Evolutionary conservation across 2,888 invertebrate genomes (phyloP).

Genomic region (Ischnura elegans): DNA sequence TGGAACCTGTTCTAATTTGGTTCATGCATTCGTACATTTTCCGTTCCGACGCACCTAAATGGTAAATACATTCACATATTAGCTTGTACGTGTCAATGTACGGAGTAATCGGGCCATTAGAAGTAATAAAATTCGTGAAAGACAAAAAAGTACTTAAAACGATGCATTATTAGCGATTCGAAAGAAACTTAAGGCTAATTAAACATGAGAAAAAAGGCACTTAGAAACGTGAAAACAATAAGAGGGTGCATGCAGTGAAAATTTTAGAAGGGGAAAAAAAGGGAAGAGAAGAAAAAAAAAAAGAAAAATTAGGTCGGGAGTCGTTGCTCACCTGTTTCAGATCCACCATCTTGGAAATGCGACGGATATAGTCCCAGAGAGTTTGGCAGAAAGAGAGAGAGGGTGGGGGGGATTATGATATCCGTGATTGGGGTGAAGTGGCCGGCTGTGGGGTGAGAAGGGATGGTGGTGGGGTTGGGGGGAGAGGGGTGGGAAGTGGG

Average conservation of each 20-base stretch:
- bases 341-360: conserved; percentile 66
- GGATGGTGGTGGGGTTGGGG: neutral
- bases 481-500: neutral
- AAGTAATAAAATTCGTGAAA: too few species aligned
- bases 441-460: conserved; percentile 24
- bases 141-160: too few species aligned
- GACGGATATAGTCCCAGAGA: conserved; percentile 64
- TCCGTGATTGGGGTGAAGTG: conserved; percentile 57
- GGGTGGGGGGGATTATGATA: conserved; percentile 58
- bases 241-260: too few species aligned
- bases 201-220: neutral
- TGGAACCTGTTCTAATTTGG: too few species aligned
- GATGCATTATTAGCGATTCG: too few species aligned
- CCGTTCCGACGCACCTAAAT: too few species aligned
- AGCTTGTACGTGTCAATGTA: too few species aligned
- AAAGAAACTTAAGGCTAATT: too few species aligned
- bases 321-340: conserved; percentile 62
- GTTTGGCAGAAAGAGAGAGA: conserved; percentile 59
- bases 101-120: too few species aligned
- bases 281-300: neutral
- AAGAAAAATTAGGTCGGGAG: conserved; percentile 6
- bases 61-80: too few species aligned
- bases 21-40: too few species aligned
- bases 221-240: neutral
- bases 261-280: neutral